Evolutionary conservation across 92 coral and sea anemone species (phyloP).

Genomic region (Paramuricea clavata): DNA sequence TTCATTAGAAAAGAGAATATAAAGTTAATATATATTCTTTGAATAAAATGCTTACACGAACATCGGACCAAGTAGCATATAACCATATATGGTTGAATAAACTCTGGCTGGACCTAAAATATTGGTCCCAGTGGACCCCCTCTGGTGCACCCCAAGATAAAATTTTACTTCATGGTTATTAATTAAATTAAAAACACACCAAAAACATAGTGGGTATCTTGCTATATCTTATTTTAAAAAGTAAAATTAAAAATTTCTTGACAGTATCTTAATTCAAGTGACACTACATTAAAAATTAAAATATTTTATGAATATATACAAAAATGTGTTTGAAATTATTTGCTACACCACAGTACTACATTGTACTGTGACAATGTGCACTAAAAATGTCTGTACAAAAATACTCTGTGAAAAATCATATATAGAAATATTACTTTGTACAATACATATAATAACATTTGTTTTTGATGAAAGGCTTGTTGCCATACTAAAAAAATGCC

Average conservation of each 20-base stretch:
- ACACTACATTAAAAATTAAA: slow-evolving; percentile 24
- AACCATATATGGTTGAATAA: no score
- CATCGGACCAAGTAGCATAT: no score
- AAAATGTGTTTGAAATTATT: slow-evolving; percentile 31
- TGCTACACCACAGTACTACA: background rate
- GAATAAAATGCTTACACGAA: no score
- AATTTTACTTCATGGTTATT: no score
- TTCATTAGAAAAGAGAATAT: no score
- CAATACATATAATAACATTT: slow-evolving; percentile 24
- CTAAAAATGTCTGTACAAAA: slow-evolving; percentile 48
- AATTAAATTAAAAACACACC: background rate
- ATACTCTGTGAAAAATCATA: slow-evolving; percentile 48
- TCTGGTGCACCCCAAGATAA: no score
- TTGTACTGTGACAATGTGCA: background rate
- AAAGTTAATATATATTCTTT: no score
- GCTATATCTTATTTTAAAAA: slow-evolving; percentile 10
- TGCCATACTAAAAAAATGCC: background rate
- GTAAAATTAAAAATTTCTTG: background rate
- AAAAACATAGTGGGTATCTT: background rate
- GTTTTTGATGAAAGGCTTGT: background rate
- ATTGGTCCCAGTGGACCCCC: no score
- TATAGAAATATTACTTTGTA: slow-evolving; percentile 47
- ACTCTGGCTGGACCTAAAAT: no score
- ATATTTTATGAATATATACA: slow-evolving; percentile 46
- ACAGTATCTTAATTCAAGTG: background rate